These are phyloP conservation scores for Tragelaphus scriptus DNA, from an alignment of 2,113 vertebrate species.

Conservation along the genomic window DNA sequence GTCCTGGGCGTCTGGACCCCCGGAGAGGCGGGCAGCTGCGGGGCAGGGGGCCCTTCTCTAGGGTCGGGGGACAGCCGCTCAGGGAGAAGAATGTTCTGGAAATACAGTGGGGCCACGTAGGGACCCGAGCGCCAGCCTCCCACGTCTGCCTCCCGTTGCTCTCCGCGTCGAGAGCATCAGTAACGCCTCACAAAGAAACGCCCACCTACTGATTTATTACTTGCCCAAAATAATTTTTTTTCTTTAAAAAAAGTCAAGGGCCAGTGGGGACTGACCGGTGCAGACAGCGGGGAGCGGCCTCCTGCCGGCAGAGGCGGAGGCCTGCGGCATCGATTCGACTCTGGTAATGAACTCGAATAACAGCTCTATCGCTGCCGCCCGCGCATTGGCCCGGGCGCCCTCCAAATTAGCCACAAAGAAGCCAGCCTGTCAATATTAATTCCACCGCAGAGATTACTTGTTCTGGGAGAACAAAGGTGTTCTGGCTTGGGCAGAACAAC, in stretches of 20 bases:
- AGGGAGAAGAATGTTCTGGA: conserved; percentile 50
- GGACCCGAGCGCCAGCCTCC: fast-evolving
- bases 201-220: neutral
- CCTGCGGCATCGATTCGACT: conserved; percentile 86
- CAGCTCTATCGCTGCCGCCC: conserved; percentile 90
- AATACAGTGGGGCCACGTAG: neutral
- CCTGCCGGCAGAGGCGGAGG: neutral
- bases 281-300: conserved; percentile 50
- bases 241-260: neutral
- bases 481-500: conserved; percentile 84
- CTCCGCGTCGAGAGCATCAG: fast-evolving
- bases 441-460: conserved; percentile 87
- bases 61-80: conserved; percentile 55
- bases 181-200: neutral
- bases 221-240: neutral
- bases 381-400: conserved; percentile 87
- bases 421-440: conserved; percentile 92
- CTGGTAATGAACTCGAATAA: conserved; percentile 93
- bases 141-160: fast-evolving
- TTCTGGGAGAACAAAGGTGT: conserved; percentile 92
- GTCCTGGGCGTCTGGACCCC: neutral
- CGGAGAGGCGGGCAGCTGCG: conserved; percentile 49
- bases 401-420: conserved; percentile 93
- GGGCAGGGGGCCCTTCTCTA: conserved; percentile 17
- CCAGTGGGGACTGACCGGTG: conserved; percentile 72